phyloP scores from a whole-genome alignment of 2,888 invertebrate genomes.

The Alviniconcha strummeri region DNA sequence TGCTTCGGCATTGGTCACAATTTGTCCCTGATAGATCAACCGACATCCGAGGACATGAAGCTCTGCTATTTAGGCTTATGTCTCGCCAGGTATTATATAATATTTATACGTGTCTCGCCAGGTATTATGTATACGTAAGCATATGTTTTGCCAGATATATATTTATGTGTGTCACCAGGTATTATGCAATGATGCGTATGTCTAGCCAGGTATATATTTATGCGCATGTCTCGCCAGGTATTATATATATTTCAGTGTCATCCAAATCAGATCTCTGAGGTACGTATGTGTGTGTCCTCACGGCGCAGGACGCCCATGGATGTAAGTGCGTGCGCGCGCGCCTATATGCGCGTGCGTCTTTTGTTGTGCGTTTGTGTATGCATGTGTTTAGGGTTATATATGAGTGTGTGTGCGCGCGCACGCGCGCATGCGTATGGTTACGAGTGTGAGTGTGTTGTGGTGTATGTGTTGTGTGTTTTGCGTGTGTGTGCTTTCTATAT shows the following conservation, averaged over 20 bases:
- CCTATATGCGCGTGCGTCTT: not conserved
- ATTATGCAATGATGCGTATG: no score
- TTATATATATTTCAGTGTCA: not conserved
- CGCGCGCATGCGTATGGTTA: not conserved
- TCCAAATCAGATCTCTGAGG: not conserved
- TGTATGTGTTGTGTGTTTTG: no score
- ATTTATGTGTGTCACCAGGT: not conserved
- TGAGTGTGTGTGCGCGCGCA: not conserved
- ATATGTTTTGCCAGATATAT: not conserved
- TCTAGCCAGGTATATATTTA: not conserved
- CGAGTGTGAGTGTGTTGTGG: not conserved
- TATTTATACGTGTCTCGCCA: no score
- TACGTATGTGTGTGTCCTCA: not conserved
- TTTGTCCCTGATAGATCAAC: no score
- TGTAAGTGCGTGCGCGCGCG: not conserved
- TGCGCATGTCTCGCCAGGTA: not conserved
- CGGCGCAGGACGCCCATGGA: not conserved
- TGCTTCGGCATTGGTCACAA: no score
- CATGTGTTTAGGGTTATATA: not conserved
- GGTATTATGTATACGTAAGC: not conserved
- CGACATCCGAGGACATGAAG: no score
- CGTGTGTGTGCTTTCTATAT: not conserved
- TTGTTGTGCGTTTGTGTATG: not conserved
- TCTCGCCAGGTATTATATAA: no score
- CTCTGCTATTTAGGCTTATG: no score